Evolutionary conservation across 64 coral and sea anemone species (phyloP).

Genomic region (Montipora sp.): DNA sequence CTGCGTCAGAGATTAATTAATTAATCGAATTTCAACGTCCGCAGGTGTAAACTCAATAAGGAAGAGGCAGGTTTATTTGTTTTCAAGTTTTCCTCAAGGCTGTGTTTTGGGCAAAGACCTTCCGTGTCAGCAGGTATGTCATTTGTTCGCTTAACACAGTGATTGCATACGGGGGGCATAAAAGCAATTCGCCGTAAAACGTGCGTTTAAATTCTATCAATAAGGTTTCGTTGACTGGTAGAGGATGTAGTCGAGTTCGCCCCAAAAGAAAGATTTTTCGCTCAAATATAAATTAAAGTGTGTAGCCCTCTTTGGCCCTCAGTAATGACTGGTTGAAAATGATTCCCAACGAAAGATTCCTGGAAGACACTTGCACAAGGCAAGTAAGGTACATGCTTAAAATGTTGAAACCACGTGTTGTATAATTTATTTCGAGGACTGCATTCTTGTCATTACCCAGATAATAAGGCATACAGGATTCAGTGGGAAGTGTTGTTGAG

Average conservation of each 20-base stretch:
- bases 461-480: not conserved
- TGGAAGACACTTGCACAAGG: not conserved
- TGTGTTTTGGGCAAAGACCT: not conserved
- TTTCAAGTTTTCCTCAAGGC: not conserved
- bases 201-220: not conserved
- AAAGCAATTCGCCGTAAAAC: not conserved
- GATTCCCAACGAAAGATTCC: not conserved
- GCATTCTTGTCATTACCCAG: not conserved
- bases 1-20: not conserved
- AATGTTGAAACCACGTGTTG: not conserved
- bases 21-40: not conserved
- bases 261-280: not conserved
- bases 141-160: not conserved
- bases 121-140: not conserved
- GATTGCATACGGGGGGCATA: not conserved
- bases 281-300: not conserved
- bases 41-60: not conserved
- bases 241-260: not conserved
- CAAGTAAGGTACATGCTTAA: not conserved
- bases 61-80: not conserved
- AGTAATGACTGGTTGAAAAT: not conserved
- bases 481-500: no score
- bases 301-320: not conserved
- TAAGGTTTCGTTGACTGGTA: not conserved
- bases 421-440: not conserved